These are phyloP conservation scores for Neolamprologus hecqui DNA, from an alignment of 2,113 vertebrate species.

Conservation along the genomic window DNA sequence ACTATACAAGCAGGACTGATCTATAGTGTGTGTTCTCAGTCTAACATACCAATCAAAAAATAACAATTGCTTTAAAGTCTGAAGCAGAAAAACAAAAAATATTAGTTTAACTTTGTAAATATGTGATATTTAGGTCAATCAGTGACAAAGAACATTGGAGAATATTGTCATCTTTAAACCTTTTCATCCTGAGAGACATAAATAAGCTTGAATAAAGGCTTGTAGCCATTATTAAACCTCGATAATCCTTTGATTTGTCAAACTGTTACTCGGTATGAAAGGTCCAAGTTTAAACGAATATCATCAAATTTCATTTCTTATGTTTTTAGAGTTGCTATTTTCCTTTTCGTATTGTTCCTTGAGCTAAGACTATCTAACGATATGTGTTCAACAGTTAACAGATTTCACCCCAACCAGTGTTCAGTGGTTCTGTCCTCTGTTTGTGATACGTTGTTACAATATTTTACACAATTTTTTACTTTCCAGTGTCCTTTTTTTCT, in stretches of 20 bases:
- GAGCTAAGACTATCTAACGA: rapidly evolving
- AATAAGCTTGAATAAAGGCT: background rate
- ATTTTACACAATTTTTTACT: rapidly evolving
- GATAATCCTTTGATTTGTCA: rapidly evolving
- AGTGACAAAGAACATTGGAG: background rate
- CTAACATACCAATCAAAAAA: no score
- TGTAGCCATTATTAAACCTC: background rate
- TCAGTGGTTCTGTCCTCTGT: rapidly evolving
- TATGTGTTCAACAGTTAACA: background rate
- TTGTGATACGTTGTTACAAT: background rate
- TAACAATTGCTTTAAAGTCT: background rate
- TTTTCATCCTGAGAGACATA: background rate
- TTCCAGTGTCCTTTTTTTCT: background rate
- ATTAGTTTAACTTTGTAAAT: background rate
- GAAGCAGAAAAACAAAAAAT: background rate
- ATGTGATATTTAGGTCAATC: background rate
- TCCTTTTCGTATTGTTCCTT: rapidly evolving
- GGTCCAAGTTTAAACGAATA: rapidly evolving
- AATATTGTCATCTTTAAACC: background rate
- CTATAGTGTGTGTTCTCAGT: no score
- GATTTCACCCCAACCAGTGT: rapidly evolving
- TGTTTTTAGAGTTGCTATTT: background rate
- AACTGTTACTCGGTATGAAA: rapidly evolving
- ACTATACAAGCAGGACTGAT: no score
- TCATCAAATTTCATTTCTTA: rapidly evolving